Evolutionary conservation across 2,888 invertebrate species (phyloP).

Genomic region (Xanthia icteritia): DNA sequence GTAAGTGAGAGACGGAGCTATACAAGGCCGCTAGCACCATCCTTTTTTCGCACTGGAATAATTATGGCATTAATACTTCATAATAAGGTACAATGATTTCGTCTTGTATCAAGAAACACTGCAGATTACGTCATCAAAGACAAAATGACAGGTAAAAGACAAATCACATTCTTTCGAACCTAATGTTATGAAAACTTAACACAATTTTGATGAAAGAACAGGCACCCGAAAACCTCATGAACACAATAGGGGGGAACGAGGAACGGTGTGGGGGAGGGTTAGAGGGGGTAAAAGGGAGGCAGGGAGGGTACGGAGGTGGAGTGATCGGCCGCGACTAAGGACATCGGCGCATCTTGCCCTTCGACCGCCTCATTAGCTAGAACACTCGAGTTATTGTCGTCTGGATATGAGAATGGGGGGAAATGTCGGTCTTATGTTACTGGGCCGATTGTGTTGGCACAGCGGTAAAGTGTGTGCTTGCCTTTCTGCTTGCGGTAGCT

Average conservation of each 20-base stretch:
- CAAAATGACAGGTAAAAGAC: constrained; percentile 28
- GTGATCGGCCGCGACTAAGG: constrained; percentile 82
- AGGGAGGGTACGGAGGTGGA: constrained; percentile 73
- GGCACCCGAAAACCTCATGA: constrained; percentile 66
- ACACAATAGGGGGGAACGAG: constrained; percentile 67
- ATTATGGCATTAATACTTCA: no score
- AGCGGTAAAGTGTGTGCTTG: constrained; percentile 42
- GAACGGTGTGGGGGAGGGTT: constrained; percentile 31
- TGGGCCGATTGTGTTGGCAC: constrained; percentile 45
- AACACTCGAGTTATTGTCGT: constrained; percentile 75
- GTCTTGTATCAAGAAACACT: background rate
- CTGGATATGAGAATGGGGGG: constrained; percentile 66
- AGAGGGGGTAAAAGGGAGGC: constrained; percentile 34
- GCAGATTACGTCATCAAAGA: background rate
- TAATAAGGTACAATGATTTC: background rate
- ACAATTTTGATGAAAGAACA: constrained; percentile 69
- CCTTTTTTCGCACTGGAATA: no score
- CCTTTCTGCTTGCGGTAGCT: constrained; percentile 39
- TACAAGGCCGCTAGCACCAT: no score
- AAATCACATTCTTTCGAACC: constrained; percentile 33
- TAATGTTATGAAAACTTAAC: constrained; percentile 61
- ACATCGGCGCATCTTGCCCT: constrained; percentile 81
- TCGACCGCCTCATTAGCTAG: constrained; percentile 78
- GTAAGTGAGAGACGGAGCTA: no score
- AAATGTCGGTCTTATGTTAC: constrained; percentile 56